These are phyloP conservation scores for Thaumetopoea pityocampa DNA, from an alignment of 1,140 invertebrate genomes.

Conservation along the genomic window DNA sequence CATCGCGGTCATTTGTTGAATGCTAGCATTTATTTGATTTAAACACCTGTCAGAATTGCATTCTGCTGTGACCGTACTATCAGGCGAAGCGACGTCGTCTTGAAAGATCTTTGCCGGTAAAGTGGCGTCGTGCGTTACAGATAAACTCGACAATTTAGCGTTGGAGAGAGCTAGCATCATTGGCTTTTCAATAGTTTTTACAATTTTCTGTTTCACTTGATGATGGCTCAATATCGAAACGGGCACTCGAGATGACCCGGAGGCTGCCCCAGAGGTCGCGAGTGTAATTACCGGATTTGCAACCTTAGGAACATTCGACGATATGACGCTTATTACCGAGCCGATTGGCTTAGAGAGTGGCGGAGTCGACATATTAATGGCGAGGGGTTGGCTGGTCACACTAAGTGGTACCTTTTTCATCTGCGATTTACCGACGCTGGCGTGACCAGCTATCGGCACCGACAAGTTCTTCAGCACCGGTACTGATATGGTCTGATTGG, in stretches of 20 bases:
- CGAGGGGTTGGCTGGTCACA: constrained; percentile 47
- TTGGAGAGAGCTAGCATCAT: constrained; percentile 71
- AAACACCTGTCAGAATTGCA: constrained; percentile 46
- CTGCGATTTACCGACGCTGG: constrained; percentile 45
- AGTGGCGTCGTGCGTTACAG: constrained; percentile 75
- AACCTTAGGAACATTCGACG: constrained; percentile 62
- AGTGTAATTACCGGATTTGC: constrained; percentile 62
- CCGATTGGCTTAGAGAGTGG: constrained; percentile 60
- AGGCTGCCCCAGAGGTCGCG: constrained; percentile 50
- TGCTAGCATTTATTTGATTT: constrained; percentile 23
- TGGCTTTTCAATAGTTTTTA: constrained; percentile 75
- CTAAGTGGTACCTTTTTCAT: constrained; percentile 68
- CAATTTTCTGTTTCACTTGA: constrained; percentile 73
- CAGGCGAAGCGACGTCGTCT: constrained; percentile 78
- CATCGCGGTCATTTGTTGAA: constrained; percentile 41
- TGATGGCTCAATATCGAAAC: constrained; percentile 67
- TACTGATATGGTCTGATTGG: constrained; percentile 79
- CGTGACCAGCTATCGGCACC: constrained; percentile 55
- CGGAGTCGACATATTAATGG: constrained; percentile 55
- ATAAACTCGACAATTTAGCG: constrained; percentile 73
- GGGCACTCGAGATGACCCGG: constrained; percentile 53
- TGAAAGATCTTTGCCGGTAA: constrained; percentile 80
- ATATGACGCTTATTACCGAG: constrained; percentile 71
- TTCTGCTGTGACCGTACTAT: constrained; percentile 73
- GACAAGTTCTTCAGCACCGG: constrained; percentile 76